Evolutionary conservation across 2,113 vertebrate genomes (phyloP).

Genomic region (Actenoides lindsayi): DNA sequence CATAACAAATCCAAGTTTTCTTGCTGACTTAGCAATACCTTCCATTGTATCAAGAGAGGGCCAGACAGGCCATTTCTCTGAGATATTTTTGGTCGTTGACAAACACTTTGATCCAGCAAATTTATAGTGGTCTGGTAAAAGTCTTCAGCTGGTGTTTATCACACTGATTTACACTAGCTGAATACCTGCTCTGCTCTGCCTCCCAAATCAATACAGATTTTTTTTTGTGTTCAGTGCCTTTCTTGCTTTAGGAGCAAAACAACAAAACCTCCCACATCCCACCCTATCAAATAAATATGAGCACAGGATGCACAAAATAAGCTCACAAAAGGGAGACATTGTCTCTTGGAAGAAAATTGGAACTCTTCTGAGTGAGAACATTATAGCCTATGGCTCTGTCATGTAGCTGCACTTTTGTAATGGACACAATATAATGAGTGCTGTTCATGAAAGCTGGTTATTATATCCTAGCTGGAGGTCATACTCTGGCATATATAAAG

Average conservation of each 20-base stretch:
- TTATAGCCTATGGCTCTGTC: constrained; percentile 34
- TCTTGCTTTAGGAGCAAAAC: not conserved
- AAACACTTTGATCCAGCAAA: constrained; percentile 12
- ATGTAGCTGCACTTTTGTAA: constrained; percentile 31
- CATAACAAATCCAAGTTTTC: not conserved
- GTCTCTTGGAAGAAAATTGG: constrained; percentile 18
- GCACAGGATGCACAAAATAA: not conserved
- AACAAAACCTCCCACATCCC: not conserved
- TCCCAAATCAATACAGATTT: not conserved
- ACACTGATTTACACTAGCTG: not conserved
- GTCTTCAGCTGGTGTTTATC: not conserved
- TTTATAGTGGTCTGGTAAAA: not conserved
- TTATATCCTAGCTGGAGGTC: constrained; percentile 56
- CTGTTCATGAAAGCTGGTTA: constrained; percentile 36
- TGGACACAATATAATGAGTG: constrained; percentile 51
- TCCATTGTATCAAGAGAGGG: not conserved
- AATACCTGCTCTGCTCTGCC: not conserved
- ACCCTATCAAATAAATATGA: not conserved
- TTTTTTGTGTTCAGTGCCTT: not conserved
- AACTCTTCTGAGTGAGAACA: constrained; percentile 41
- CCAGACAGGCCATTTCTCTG: not conserved
- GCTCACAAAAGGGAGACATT: not conserved
- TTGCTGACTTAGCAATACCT: constrained; percentile 2
- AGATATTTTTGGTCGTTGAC: constrained; percentile 3
- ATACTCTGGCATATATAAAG: constrained; percentile 17